A percentile compares a stretch with the other conserved stretches of the same genome.
phyloP scores from a whole-genome alignment of 1,140 invertebrate genomes.

The Cyclargus thomasi region DNA sequence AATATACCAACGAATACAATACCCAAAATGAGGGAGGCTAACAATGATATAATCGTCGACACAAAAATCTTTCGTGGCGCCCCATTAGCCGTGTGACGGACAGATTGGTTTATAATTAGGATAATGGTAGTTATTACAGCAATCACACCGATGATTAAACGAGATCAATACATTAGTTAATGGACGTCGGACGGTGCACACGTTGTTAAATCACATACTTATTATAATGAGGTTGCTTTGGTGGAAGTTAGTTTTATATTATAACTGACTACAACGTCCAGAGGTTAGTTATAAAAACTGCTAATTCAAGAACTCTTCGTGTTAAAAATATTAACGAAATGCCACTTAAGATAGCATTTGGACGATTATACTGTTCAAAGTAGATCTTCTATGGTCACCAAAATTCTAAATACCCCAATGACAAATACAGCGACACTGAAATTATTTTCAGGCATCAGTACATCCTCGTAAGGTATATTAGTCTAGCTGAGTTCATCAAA shows the following conservation, averaged over 20 bases:
- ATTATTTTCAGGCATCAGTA: no score
- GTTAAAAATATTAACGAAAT: no score
- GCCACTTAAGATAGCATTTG: no score
- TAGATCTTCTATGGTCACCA: no score
- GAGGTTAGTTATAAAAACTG: no score
- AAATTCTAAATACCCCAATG: no score
- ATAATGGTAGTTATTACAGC: neutral
- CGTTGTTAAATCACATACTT: neutral
- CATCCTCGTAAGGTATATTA: neutral
- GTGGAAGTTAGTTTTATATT: neutral
- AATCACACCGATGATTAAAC: neutral
- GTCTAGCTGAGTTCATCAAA: neutral
- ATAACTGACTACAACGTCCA: neutral
- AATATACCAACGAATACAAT: neutral
- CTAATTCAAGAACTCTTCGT: no score
- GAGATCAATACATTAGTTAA: neutral
- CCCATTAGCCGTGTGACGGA: neutral
- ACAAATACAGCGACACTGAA: no score
- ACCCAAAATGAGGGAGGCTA: neutral
- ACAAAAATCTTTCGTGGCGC: neutral
- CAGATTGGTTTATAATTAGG: conserved; percentile 1
- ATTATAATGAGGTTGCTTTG: neutral
- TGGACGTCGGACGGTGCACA: neutral
- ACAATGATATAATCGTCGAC: neutral
- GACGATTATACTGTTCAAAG: no score